phyloP scores from a whole-genome alignment of 2,888 invertebrate species.

The Drosophila niveifrons region DNA sequence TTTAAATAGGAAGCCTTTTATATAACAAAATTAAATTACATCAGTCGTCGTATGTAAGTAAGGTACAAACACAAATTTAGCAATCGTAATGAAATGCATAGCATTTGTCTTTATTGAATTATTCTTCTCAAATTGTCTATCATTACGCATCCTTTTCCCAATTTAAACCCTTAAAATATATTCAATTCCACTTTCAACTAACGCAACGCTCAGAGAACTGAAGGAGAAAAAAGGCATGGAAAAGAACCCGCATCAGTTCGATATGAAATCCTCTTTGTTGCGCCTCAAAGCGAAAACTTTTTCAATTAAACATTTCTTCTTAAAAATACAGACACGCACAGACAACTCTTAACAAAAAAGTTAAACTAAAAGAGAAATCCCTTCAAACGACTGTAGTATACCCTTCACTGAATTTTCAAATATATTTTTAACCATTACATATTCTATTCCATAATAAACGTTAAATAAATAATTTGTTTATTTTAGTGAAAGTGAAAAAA shows the following conservation, averaged over 20 bases:
- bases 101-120: background rate
- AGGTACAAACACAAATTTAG: too few relatives aligned
- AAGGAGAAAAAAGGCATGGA: slow-evolving; percentile 2
- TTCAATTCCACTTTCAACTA: slow-evolving; percentile 28
- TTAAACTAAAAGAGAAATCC: slow-evolving; percentile 7
- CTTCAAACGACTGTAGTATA: background rate
- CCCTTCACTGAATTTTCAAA: background rate
- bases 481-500: background rate
- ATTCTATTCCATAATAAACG: background rate
- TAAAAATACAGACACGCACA: slow-evolving; percentile 54
- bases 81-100: slow-evolving; percentile 1
- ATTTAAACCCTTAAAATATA: slow-evolving; percentile 32
- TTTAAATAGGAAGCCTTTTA: background rate
- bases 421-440: background rate
- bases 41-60: background rate
- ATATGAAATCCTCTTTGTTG: slow-evolving; percentile 50
- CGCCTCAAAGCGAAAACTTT: slow-evolving; percentile 71
- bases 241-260: slow-evolving; percentile 48
- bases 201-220: slow-evolving; percentile 10
- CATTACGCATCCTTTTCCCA: slow-evolving; percentile 16
- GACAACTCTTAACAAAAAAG: slow-evolving; percentile 29
- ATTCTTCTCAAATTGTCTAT: slow-evolving; percentile 2
- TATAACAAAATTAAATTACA: background rate
- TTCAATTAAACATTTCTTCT: slow-evolving; percentile 75
- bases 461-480: background rate